These are phyloP conservation scores for Coecobrya sp. DNA, from an alignment of 2,888 invertebrate species.

Conservation along the genomic window DNA sequence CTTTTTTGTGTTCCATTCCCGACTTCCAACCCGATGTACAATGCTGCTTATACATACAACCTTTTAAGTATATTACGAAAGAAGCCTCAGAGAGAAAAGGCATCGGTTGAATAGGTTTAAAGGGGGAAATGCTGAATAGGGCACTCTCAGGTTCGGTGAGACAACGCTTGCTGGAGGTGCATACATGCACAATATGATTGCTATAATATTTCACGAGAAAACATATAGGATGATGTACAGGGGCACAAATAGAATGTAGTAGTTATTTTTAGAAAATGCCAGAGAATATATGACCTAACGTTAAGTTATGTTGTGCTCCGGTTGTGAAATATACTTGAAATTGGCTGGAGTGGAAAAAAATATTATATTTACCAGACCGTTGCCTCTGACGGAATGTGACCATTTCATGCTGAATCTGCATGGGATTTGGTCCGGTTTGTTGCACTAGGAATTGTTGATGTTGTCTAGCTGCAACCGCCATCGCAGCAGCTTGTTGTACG, in stretches of 20 bases:
- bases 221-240: neutral
- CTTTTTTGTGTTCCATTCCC: neutral
- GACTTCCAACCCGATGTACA: neutral
- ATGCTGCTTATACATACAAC: neutral
- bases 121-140: conserved; percentile 53
- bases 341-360: conserved; percentile 57
- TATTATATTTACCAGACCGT: conserved; percentile 82
- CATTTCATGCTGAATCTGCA: conserved; percentile 85
- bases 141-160: conserved; percentile 9
- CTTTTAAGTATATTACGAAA: conserved; percentile 30
- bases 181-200: conserved; percentile 1
- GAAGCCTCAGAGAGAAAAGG: neutral
- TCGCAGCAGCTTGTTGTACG: conserved; percentile 66
- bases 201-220: conserved; percentile 14
- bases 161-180: conserved; percentile 17
- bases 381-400: conserved; percentile 86
- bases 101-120: conserved; percentile 49
- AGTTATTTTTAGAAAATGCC: conserved; percentile 1
- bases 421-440: conserved; percentile 77
- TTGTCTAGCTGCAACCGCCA: conserved; percentile 60
- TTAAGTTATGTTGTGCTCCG: neutral
- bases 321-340: conserved; percentile 38
- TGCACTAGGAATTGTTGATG: conserved; percentile 72
- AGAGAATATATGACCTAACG: neutral
- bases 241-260: no score